These are phyloP conservation scores for Cerastoderma edule DNA, from an alignment of 2,888 invertebrate genomes.

Conservation along the genomic window DNA sequence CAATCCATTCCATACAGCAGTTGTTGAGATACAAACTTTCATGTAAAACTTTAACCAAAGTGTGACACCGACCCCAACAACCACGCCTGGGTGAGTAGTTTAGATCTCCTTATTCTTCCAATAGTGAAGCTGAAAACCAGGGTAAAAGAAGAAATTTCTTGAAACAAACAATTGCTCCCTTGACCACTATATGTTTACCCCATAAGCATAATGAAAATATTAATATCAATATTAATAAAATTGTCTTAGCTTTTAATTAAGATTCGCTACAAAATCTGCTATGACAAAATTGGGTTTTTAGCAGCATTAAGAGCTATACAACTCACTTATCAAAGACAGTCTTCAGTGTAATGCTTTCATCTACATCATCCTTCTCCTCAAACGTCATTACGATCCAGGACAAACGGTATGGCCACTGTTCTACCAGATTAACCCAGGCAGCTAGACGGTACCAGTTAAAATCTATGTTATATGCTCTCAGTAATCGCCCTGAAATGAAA, in stretches of 20 bases:
- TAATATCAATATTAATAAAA: neutral
- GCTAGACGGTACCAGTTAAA: conserved; percentile 99
- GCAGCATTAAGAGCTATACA: neutral
- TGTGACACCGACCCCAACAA: too few species aligned
- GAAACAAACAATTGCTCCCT: too few species aligned
- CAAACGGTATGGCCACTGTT: conserved; percentile 99
- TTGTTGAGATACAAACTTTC: too few species aligned
- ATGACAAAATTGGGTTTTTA: neutral
- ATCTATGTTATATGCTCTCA: conserved; percentile 99
- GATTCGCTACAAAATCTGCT: neutral
- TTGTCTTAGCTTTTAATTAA: too few species aligned
- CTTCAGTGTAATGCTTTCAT: conserved; percentile 92
- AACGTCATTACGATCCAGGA: conserved; percentile 98
- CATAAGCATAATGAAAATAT: too few species aligned
- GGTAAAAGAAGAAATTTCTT: too few species aligned
- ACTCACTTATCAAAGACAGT: conserved; percentile 96
- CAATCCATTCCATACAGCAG: too few species aligned
- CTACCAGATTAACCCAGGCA: conserved; percentile 99
- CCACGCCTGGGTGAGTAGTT: too few species aligned
- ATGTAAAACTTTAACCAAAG: too few species aligned
- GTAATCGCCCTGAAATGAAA: conserved; percentile 90
- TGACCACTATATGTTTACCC: too few species aligned
- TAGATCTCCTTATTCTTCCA: too few species aligned
- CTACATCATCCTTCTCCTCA: conserved; percentile 93
- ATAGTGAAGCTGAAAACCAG: too few species aligned